Evolutionary conservation across 2,888 invertebrate species (phyloP).

Genomic region (Xylota segnis): DNA sequence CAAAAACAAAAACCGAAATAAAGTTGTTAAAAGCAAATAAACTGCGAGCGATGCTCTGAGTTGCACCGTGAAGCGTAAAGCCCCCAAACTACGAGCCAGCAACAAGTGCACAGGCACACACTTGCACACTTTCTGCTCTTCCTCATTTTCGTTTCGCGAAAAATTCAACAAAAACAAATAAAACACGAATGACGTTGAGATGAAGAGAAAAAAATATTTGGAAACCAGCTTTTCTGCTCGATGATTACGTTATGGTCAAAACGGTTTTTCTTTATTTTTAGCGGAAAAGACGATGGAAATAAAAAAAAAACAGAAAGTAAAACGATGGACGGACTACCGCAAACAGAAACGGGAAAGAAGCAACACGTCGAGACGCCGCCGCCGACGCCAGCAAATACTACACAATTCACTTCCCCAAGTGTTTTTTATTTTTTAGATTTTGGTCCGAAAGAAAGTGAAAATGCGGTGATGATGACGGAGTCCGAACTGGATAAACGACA

Average conservation of each 20-base stretch:
- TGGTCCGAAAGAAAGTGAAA: conserved; percentile 76
- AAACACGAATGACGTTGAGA: conserved; percentile 2
- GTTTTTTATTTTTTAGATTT: conserved; percentile 15
- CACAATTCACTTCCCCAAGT: conserved; percentile 48
- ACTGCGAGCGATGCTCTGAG: conserved; percentile 29
- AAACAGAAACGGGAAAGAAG: conserved; percentile 40
- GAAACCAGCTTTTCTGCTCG: conserved; percentile 59
- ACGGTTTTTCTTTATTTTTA: conserved; percentile 53
- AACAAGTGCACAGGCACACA: conserved; percentile 42
- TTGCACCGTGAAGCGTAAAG: conserved; percentile 12
- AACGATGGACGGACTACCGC: conserved; percentile 39
- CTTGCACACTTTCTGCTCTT: conserved; percentile 15
- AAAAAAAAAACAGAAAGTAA: conserved; percentile 16
- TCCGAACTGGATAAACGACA: conserved; percentile 67
- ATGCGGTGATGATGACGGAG: conserved; percentile 36
- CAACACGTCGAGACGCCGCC: conserved; percentile 34
- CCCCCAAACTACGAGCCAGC: background rate
- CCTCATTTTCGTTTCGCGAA: conserved; percentile 3
- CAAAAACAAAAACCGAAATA: conserved; percentile 8
- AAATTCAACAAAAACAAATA: conserved; percentile 27
- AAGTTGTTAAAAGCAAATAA: conserved; percentile 48
- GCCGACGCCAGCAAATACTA: conserved; percentile 37
- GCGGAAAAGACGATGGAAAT: conserved; percentile 47
- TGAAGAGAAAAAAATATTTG: conserved; percentile 16
- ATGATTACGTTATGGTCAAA: conserved; percentile 68